A percentile compares a stretch with the other conserved stretches of the same genome.
phyloP scores from a whole-genome alignment of 2,888 invertebrate species.

The Cenopis cana region DNA sequence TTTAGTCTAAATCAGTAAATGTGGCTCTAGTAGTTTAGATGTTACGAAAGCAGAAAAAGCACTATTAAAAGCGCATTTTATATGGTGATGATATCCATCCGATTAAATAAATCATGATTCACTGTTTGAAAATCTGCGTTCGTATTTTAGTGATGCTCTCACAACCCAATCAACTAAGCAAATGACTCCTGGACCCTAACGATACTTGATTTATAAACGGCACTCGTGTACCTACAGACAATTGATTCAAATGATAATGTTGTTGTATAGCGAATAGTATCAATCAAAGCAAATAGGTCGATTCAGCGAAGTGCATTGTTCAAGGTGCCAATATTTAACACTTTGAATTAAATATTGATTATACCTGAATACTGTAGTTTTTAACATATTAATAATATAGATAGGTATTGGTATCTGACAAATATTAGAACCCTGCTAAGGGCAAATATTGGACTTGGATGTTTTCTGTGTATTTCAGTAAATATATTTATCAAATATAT shows the following conservation, averaged over 20 bases:
- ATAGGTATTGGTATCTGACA: too few species aligned
- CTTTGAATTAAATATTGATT: background rate
- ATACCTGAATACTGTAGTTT: background rate
- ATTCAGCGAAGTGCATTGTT: conserved; percentile 9
- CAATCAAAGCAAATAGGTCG: conserved; percentile 12
- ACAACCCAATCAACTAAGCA: conserved; percentile 1
- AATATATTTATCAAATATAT: too few species aligned
- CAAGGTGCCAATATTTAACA: background rate
- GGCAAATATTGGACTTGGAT: too few species aligned
- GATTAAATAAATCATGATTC: background rate
- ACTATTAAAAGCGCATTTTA: too few species aligned
- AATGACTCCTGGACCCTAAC: conserved; percentile 10
- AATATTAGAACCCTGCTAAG: too few species aligned
- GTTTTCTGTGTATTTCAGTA: too few species aligned
- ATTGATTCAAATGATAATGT: conserved; percentile 24
- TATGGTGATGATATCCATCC: background rate
- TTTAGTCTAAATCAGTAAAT: too few species aligned
- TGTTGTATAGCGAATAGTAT: conserved; percentile 6
- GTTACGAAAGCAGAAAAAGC: background rate
- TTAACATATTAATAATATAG: too few species aligned
- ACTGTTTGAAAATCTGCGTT: background rate
- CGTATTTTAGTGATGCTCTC: background rate
- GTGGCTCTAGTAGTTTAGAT: background rate
- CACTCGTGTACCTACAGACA: background rate
- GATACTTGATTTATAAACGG: conserved; percentile 10